phyloP scores from a whole-genome alignment of 2,888 invertebrate species.

The Rosalia funebris region DNA sequence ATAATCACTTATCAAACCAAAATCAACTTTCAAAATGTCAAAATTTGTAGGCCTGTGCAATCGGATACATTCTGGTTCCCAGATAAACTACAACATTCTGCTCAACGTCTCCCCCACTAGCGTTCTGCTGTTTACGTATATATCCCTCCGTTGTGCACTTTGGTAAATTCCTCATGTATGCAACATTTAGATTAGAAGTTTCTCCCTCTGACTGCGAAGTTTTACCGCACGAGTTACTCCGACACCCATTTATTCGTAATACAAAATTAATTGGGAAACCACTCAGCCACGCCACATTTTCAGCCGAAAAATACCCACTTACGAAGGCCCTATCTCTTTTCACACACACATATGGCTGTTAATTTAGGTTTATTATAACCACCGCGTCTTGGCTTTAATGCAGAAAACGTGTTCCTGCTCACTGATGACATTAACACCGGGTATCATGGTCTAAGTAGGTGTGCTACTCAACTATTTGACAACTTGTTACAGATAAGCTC shows the following conservation, averaged over 20 bases:
- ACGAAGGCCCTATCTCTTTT: conserved; percentile 1
- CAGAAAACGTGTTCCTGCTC: conserved; percentile 28
- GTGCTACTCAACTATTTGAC: conserved; percentile 27
- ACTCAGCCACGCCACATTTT: conserved; percentile 11
- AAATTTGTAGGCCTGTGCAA: too few relatives aligned
- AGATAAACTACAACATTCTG: too few relatives aligned
- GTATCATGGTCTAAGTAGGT: conserved; percentile 19
- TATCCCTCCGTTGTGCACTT: neutral
- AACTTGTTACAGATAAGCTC: conserved; percentile 19
- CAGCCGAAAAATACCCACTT: conserved; percentile 3
- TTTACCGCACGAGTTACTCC: conserved; percentile 12
- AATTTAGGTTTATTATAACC: conserved; percentile 26
- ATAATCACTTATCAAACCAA: too few relatives aligned
- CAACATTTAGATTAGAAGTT: conserved; percentile 21
- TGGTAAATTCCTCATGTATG: conserved; percentile 25
- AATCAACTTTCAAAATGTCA: too few relatives aligned
- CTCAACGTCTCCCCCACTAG: neutral
- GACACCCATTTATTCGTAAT: conserved; percentile 12
- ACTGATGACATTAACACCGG: conserved; percentile 17
- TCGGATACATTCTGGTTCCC: too few relatives aligned
- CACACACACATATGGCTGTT: conserved; percentile 1
- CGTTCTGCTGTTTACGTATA: neutral
- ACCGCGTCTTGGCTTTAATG: conserved; percentile 21
- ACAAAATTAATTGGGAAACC: conserved; percentile 18
- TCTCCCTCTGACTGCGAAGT: neutral